A percentile compares a stretch with the other conserved stretches of the same genome.
phyloP scores from a whole-genome alignment of 1,140 invertebrate species.

The Apis cerana region DNA sequence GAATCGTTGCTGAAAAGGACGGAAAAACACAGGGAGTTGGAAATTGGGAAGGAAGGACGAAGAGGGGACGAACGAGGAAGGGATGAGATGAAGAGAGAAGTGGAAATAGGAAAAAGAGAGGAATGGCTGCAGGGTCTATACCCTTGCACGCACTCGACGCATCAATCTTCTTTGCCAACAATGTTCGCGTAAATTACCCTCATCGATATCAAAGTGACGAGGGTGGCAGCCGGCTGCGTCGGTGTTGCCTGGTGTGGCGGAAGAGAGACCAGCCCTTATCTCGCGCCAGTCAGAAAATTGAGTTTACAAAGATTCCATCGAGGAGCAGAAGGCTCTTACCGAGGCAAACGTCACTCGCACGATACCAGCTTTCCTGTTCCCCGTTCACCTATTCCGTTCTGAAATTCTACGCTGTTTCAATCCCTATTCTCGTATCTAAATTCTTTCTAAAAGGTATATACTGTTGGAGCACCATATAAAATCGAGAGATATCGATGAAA shows the following conservation, averaged over 20 bases:
- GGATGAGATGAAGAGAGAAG: background rate
- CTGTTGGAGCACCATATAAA: background rate
- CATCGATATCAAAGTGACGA: slow-evolving; percentile 79
- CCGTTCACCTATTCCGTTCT: background rate
- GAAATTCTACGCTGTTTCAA: background rate
- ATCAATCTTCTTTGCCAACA: slow-evolving; percentile 80
- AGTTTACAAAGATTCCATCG: slow-evolving; percentile 71
- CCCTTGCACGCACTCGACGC: slow-evolving; percentile 73
- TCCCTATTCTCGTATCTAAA: background rate
- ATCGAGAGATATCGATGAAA: background rate
- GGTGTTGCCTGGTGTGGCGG: slow-evolving; percentile 45
- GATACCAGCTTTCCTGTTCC: background rate
- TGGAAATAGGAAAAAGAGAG: slow-evolving; percentile 2
- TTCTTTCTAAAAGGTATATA: too few relatives aligned
- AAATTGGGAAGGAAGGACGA: slow-evolving; percentile 6
- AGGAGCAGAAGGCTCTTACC: slow-evolving; percentile 5
- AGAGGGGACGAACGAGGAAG: background rate
- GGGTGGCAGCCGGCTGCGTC: slow-evolving; percentile 42
- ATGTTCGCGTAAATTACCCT: slow-evolving; percentile 80
- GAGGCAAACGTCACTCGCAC: slow-evolving; percentile 34
- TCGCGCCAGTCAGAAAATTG: slow-evolving; percentile 70
- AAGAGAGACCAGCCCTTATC: slow-evolving; percentile 71
- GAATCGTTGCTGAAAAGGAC: too few relatives aligned
- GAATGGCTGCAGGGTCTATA: slow-evolving; percentile 27
- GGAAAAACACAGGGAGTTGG: background rate